phyloP scores from a whole-genome alignment of 1,140 invertebrate genomes.

The Drosophila lacteicornis region DNA sequence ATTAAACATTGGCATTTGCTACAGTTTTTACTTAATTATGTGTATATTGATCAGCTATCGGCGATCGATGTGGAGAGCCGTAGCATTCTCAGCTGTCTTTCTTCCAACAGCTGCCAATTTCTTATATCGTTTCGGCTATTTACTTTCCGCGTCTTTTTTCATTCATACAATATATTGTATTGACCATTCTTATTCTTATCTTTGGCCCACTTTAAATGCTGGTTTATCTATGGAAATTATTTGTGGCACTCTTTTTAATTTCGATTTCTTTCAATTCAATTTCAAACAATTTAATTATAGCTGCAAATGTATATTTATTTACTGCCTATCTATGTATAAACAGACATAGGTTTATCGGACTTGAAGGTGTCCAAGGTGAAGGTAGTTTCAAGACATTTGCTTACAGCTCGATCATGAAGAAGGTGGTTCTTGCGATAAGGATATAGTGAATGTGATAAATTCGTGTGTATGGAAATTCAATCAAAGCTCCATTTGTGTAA shows the following conservation, averaged over 20 bases:
- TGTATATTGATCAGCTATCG: slow-evolving; percentile 49
- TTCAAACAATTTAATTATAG: slow-evolving; percentile 21
- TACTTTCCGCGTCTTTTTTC: background rate
- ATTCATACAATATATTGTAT: background rate
- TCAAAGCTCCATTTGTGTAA: slow-evolving; percentile 17
- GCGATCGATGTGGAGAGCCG: slow-evolving; percentile 23
- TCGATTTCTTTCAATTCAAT: slow-evolving; percentile 11
- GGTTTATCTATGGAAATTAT: slow-evolving; percentile 11
- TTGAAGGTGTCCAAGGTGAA: slow-evolving; percentile 22
- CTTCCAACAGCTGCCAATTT: slow-evolving; percentile 32
- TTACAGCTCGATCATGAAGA: slow-evolving; percentile 9
- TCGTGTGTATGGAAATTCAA: slow-evolving; percentile 21
- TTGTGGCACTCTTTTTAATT: slow-evolving; percentile 4
- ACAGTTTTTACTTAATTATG: slow-evolving; percentile 63
- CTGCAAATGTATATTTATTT: background rate
- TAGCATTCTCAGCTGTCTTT: slow-evolving; percentile 39
- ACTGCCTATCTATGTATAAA: slow-evolving; percentile 6
- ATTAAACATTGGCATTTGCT: slow-evolving; percentile 73
- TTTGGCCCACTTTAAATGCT: slow-evolving; percentile 11
- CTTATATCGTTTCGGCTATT: slow-evolving; percentile 14
- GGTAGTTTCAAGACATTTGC: slow-evolving; percentile 22
- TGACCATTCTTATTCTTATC: slow-evolving; percentile 16
- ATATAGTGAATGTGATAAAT: background rate
- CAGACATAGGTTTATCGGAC: background rate
- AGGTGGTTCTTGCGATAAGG: slow-evolving; percentile 9